A percentile compares a stretch with the other conserved stretches of the same genome.
These are phyloP conservation scores for Hassar affinis DNA, from an alignment of 2,113 vertebrate genomes.

Conservation along the genomic window DNA sequence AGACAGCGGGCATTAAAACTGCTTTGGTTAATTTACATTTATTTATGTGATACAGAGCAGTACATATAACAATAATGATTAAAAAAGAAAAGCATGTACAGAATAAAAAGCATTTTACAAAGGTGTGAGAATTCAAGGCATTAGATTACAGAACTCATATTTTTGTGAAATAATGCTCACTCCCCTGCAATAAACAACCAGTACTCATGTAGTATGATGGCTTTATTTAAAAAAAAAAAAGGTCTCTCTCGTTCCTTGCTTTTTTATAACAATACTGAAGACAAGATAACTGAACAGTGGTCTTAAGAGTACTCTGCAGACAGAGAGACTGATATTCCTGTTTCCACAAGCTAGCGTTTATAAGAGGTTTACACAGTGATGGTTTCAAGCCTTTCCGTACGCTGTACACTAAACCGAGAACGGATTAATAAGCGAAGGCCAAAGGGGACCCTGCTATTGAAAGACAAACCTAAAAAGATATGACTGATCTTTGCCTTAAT, in stretches of 20 bases:
- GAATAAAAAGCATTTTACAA: neutral
- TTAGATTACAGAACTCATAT: too few species aligned
- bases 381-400: neutral
- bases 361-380: neutral
- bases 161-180: neutral
- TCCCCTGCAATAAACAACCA: neutral
- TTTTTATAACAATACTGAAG: neutral
- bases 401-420: neutral
- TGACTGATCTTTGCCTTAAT: neutral
- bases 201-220: neutral
- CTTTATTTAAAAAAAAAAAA: neutral
- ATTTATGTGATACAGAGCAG: neutral
- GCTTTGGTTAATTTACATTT: neutral
- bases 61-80: neutral
- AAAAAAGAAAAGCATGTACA: neutral
- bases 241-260: neutral
- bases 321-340: neutral
- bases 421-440: neutral
- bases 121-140: too few species aligned
- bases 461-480: neutral
- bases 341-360: neutral
- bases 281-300: too few species aligned
- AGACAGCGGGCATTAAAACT: neutral
- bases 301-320: neutral
- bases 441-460: neutral